Conservation (phyloP, 1,140 invertebrate genomes). For the Sitophilus oryzae region DNA sequence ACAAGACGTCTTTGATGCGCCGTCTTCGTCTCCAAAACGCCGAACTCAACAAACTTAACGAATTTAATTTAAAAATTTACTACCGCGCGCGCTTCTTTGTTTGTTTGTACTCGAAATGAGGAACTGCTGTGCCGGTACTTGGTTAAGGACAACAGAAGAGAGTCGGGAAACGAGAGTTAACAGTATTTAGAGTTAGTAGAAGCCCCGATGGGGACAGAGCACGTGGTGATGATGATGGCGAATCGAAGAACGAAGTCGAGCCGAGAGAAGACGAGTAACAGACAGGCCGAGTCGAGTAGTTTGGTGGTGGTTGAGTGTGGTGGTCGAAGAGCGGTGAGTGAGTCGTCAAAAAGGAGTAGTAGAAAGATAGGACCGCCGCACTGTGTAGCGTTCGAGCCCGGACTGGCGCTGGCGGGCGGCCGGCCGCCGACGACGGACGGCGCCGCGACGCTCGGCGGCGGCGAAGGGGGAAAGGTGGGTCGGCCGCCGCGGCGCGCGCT, state of each 20-base stretch:
- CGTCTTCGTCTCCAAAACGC: slow-evolving; percentile 43
- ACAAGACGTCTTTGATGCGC: slow-evolving; percentile 37
- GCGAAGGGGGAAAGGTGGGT: slow-evolving; percentile 12
- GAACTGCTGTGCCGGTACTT: slow-evolving; percentile 8
- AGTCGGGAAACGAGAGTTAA: slow-evolving; percentile 16
- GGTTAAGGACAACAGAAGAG: slow-evolving; percentile 10
- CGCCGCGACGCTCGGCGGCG: slow-evolving; percentile 17
- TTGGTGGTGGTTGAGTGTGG: slow-evolving; percentile 13
- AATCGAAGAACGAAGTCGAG: slow-evolving; percentile 25
- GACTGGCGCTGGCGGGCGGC: slow-evolving; percentile 37
- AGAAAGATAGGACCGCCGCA: slow-evolving; percentile 42
- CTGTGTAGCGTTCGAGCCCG: slow-evolving; percentile 43
- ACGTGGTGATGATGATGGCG: slow-evolving; percentile 13
- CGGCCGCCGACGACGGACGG: slow-evolving; percentile 18
- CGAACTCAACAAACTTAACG: slow-evolving; percentile 29
- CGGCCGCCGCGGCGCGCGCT: slow-evolving; percentile 11
- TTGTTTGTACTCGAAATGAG: slow-evolving; percentile 21
- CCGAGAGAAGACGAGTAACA: slow-evolving; percentile 18
- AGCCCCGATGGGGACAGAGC: slow-evolving; percentile 4
- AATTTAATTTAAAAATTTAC: slow-evolving; percentile 22
- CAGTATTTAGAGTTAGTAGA: slow-evolving; percentile 2
- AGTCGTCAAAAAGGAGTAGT: slow-evolving; percentile 36
- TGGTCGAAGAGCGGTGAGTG: slow-evolving; percentile 26
- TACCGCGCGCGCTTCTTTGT: slow-evolving; percentile 4
- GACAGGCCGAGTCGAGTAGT: no score